Conservation (phyloP, 2,888 invertebrate species). For the Leuctra nigra region DNA sequence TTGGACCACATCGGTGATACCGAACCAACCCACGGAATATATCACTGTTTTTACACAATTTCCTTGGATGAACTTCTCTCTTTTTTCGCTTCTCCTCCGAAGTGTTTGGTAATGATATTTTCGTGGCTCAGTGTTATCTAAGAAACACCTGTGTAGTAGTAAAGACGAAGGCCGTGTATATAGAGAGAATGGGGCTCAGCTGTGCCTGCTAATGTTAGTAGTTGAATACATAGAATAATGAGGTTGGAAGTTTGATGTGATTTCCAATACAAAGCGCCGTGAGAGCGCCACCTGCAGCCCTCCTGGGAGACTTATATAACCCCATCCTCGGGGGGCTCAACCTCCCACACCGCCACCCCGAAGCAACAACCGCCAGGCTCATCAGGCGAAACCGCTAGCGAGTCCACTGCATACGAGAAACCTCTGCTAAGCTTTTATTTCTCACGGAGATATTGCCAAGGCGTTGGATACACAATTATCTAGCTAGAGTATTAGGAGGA, state of each 20-base stretch:
- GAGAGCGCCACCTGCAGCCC: slow-evolving; percentile 24
- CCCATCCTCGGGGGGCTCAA: too few relatives aligned
- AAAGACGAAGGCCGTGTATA: neutral
- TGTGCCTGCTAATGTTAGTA: neutral
- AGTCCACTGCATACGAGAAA: too few relatives aligned
- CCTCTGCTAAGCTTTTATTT: too few relatives aligned
- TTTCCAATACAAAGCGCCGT: slow-evolving; percentile 26
- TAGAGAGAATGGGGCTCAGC: neutral
- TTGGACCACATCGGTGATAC: too few relatives aligned
- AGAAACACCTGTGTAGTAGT: neutral
- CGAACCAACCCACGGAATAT: too few relatives aligned
- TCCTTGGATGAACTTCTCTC: too few relatives aligned
- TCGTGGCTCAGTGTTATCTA: neutral
- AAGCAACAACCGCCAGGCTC: neutral
- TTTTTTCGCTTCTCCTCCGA: too few relatives aligned
- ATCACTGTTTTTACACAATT: too few relatives aligned
- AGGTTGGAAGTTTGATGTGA: slow-evolving; percentile 20
- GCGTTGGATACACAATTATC: too few relatives aligned
- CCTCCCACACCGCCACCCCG: neutral
- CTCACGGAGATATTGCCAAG: too few relatives aligned
- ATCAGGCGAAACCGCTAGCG: neutral
- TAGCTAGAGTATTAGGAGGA: too few relatives aligned
- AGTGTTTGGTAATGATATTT: neutral
- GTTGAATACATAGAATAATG: slow-evolving; percentile 7
- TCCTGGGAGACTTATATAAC: too few relatives aligned